Evolutionary conservation across 2,888 invertebrate species (phyloP), one percentile per base, ranked within the genome.

Genomic region (Apamea crenata): DNA sequence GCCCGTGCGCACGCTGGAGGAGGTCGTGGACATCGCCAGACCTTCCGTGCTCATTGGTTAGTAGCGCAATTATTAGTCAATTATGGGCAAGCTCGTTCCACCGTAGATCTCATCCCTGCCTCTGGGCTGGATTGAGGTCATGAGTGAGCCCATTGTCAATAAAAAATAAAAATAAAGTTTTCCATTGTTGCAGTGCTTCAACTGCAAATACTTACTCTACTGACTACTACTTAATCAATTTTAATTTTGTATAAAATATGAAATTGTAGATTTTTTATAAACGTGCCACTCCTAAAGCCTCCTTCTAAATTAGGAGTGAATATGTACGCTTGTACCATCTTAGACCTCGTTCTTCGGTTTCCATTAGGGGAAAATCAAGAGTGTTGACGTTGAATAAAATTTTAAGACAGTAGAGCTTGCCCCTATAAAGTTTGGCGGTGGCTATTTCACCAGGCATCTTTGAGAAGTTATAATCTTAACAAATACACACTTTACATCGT

Each of bases 21-120:
- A 99, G 80, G 98, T 99, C 77, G 98, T 99, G 1, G 97, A 98
- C 77, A 94, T 96, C 4, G 97, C 99, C 21, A 98, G 98, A 92
- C 99, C 99, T 0, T 98, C 98, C 7, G 98, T 99, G 71, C 97
- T 99, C 68, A 99, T 99, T 90, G 99, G 99, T 59, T 1, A 40
- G 71, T 71, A 59, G 7, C 47, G 29, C 29, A n/a, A 1, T 21
- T 1, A 7, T 68, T 12, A 7, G 5, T n/a, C n/a, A n/a, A n/a
- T n/a, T n/a, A n/a, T n/a, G n/a, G n/a, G n/a, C n/a, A n/a, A n/a
- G n/a, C n/a, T n/a, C n/a, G n/a, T n/a, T n/a, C n/a, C n/a, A n/a
- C n/a, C n/a, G n/a, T n/a, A n/a, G n/a, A n/a, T n/a, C n/a, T n/a
- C n/a, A n/a, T n/a, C n/a, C n/a, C n/a, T n/a, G n/a, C n/a, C n/a